These are phyloP conservation scores for Umimayanthus kanabou DNA, from an alignment of 92 coral and sea anemone species.

Conservation along the genomic window DNA sequence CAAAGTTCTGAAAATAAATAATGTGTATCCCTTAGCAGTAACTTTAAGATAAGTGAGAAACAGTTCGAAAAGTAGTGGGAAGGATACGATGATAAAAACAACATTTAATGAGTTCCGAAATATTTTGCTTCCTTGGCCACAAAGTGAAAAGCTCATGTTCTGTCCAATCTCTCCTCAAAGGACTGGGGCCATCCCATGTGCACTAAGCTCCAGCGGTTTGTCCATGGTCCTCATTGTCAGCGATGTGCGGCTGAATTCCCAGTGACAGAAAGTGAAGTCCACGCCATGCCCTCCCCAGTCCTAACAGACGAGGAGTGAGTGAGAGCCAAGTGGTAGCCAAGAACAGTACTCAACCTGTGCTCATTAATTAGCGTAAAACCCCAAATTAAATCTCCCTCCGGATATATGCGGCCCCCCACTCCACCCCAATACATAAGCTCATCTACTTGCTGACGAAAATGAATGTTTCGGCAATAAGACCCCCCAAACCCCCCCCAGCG, in stretches of 20 bases:
- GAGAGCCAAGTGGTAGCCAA: neutral
- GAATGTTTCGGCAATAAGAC: too few relatives aligned
- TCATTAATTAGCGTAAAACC: too few relatives aligned
- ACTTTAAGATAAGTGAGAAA: neutral
- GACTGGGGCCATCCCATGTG: slow-evolving; percentile 97
- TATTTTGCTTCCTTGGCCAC: neutral
- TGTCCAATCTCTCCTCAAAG: slow-evolving; percentile 34
- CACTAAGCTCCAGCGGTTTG: slow-evolving; percentile 87
- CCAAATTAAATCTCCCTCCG: too few relatives aligned
- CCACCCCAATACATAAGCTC: too few relatives aligned
- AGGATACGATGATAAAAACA: neutral
- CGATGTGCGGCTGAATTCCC: slow-evolving; percentile 82
- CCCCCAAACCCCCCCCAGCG: too few relatives aligned
- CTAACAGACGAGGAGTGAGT: slow-evolving; percentile 20
- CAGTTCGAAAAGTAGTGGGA: too few relatives aligned
- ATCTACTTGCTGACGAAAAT: too few relatives aligned
- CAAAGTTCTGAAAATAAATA: too few relatives aligned
- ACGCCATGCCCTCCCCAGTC: slow-evolving; percentile 23
- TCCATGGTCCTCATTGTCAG: slow-evolving; percentile 94
- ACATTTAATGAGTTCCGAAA: too few relatives aligned
- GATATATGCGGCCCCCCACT: too few relatives aligned
- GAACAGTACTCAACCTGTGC: neutral
- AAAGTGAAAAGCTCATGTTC: neutral
- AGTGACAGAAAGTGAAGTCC: slow-evolving; percentile 38
- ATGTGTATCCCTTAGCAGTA: too few relatives aligned